A percentile compares a stretch with the other conserved stretches of the same genome.
Conservation (phyloP, 2,888 invertebrate species). For the Sturmia bella region DNA sequence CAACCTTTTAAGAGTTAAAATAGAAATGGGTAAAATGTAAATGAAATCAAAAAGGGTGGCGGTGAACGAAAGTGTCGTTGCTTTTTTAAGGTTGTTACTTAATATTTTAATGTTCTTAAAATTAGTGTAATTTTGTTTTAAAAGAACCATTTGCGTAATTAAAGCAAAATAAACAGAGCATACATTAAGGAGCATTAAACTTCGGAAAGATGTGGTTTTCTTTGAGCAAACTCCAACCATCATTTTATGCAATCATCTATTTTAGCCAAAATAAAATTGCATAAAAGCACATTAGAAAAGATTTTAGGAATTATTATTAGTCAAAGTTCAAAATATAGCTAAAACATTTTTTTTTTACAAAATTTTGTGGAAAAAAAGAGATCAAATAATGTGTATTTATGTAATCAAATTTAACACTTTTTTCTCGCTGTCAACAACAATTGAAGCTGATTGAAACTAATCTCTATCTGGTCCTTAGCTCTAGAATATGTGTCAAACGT, state of each 20-base stretch:
- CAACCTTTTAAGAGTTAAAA: slow-evolving; percentile 24
- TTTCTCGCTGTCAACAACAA: too few relatives aligned
- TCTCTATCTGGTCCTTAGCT: too few relatives aligned
- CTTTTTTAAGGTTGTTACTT: not conserved
- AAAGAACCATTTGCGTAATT: not conserved
- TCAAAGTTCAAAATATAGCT: too few relatives aligned
- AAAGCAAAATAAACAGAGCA: slow-evolving; percentile 6
- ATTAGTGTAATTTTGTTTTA: slow-evolving; percentile 10
- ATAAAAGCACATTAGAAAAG: too few relatives aligned
- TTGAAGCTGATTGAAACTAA: too few relatives aligned
- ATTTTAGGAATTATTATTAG: too few relatives aligned
- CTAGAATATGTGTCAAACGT: too few relatives aligned
- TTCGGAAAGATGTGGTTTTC: slow-evolving; percentile 3
- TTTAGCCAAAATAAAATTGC: not conserved
- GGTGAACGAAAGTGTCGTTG: not conserved
- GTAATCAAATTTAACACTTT: too few relatives aligned
- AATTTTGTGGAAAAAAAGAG: too few relatives aligned
- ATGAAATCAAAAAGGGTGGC: not conserved
- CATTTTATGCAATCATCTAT: not conserved
- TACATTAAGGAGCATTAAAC: slow-evolving; percentile 9
- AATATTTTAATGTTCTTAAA: slow-evolving; percentile 1
- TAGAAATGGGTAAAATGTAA: not conserved
- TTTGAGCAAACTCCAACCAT: not conserved
- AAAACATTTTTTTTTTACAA: too few relatives aligned
- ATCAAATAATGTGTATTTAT: too few relatives aligned